These are phyloP conservation scores for Euproctis similis DNA, from an alignment of 2,888 invertebrate species.

Conservation along the genomic window DNA sequence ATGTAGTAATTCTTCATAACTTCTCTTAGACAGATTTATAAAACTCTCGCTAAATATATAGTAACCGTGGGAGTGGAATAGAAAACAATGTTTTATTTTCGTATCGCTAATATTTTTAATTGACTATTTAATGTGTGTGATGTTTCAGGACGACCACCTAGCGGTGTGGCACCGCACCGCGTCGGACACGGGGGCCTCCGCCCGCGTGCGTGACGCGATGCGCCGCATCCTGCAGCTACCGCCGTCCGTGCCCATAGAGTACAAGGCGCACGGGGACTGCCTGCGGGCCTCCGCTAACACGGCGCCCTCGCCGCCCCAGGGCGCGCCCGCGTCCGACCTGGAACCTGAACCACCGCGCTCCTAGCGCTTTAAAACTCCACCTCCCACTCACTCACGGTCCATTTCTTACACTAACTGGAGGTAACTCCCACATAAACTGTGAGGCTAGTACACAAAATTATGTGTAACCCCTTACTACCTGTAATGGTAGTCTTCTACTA, in stretches of 20 bases:
- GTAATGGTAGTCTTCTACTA: too few relatives aligned
- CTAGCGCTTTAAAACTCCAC: conserved; percentile 2
- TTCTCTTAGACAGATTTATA: too few relatives aligned
- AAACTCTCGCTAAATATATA: too few relatives aligned
- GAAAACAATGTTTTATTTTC: too few relatives aligned
- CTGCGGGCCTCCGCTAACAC: conserved; percentile 41
- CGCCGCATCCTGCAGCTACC: conserved; percentile 97
- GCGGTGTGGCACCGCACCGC: conserved; percentile 98
- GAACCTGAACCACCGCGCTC: conserved; percentile 8
- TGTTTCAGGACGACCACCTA: conserved; percentile 90
- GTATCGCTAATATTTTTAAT: too few relatives aligned
- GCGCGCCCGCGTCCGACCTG: conserved; percentile 3
- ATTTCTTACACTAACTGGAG: not conserved
- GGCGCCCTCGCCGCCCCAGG: conserved; percentile 13
- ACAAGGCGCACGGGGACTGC: conserved; percentile 78
- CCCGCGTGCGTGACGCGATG: conserved; percentile 94
- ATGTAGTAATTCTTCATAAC: too few relatives aligned
- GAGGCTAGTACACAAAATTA: too few relatives aligned
- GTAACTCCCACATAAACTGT: not conserved
- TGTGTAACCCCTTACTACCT: not conserved
- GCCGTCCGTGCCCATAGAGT: conserved; percentile 93
- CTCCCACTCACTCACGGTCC: conserved; percentile 1
- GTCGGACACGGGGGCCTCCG: conserved; percentile 89
- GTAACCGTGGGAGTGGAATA: too few relatives aligned
- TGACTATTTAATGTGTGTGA: too few relatives aligned